Percentiles rank a stretch among this genome's conserved stretches.
These are phyloP conservation scores for Sycophaga agraensis DNA, from an alignment of 1,140 invertebrate species.

Conservation along the genomic window DNA sequence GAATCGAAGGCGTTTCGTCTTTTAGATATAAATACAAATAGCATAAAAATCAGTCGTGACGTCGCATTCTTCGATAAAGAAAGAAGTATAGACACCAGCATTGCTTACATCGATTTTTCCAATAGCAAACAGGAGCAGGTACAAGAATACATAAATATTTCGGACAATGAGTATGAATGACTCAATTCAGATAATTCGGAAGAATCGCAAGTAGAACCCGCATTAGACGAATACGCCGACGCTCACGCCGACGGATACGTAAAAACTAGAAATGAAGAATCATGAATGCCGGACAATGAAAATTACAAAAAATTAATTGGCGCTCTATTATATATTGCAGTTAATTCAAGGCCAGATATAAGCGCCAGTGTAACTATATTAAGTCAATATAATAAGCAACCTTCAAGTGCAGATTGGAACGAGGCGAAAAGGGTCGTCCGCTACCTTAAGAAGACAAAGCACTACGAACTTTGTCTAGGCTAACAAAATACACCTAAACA, in stretches of 20 bases:
- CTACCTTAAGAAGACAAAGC: conserved; percentile 31
- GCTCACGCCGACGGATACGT: no score
- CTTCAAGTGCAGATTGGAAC: conserved; percentile 30
- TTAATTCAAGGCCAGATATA: background rate
- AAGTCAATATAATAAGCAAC: conserved; percentile 33
- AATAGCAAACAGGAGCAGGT: background rate
- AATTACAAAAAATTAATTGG: background rate
- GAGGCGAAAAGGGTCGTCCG: conserved; percentile 33
- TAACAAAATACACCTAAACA: no score
- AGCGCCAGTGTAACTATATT: conserved; percentile 34
- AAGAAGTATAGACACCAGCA: conserved; percentile 27
- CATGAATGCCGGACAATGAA: background rate
- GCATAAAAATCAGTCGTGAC: conserved; percentile 37
- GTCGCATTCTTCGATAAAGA: conserved; percentile 36
- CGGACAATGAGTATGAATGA: background rate
- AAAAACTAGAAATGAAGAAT: no score
- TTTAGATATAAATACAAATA: conserved; percentile 30
- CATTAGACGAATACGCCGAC: background rate
- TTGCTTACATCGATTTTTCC: background rate
- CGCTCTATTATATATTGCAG: background rate
- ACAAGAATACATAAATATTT: background rate
- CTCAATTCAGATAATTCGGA: background rate
- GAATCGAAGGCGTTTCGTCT: conserved; percentile 37
- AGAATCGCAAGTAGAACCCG: background rate
- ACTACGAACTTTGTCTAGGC: conserved; percentile 17